These are phyloP conservation scores for Tetramorium bicarinatum DNA, from an alignment of 2,888 invertebrate genomes.

Conservation along the genomic window DNA sequence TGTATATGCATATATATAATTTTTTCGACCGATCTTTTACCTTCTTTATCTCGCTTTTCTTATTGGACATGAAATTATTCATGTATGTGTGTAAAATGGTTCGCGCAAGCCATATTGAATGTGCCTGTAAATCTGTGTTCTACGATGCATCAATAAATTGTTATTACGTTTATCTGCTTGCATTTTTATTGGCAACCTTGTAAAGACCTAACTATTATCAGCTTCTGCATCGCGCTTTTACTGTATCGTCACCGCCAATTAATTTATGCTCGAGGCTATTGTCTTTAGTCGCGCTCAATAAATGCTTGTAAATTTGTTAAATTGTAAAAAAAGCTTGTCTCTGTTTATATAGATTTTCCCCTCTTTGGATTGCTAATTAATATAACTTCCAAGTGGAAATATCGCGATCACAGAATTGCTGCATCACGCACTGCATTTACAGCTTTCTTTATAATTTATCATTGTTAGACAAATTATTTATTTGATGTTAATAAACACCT, in stretches of 20 bases:
- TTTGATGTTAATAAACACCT: neutral
- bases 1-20: neutral
- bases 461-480: neutral
- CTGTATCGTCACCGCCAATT: neutral
- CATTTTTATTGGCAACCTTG: conserved; percentile 79
- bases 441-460: neutral
- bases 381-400: neutral
- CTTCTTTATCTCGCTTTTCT: conserved; percentile 20
- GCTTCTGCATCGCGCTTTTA: conserved; percentile 59
- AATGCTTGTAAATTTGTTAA: conserved; percentile 14
- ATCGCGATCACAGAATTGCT: neutral
- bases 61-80: conserved; percentile 35
- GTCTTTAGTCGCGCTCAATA: neutral
- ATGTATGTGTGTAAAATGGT: conserved; percentile 56
- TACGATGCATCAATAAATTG: conserved; percentile 83
- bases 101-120: conserved; percentile 70
- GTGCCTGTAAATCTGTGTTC: conserved; percentile 83
- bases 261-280: conserved; percentile 9
- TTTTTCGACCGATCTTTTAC: neutral
- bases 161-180: conserved; percentile 83
- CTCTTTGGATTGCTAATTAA: conserved; percentile 16
- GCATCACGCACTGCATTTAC: neutral
- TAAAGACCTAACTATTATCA: conserved; percentile 64
- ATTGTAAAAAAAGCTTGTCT: neutral
- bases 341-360: conserved; percentile 9